Evolutionary conservation across 2,888 invertebrate species (phyloP).

Genomic region (Seira ritae): DNA sequence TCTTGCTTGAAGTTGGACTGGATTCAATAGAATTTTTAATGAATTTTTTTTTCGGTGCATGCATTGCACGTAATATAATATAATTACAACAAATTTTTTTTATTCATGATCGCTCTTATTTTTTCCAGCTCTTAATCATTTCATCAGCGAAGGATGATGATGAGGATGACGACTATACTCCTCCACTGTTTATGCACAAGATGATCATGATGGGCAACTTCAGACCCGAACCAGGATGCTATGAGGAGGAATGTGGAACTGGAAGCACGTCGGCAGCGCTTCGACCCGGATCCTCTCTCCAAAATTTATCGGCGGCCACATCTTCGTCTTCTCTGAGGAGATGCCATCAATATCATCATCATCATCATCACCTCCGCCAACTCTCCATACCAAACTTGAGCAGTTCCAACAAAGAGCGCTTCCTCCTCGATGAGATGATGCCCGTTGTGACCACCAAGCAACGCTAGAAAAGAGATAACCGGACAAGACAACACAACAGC

Average conservation of each 20-base stretch:
- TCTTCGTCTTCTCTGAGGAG: conserved; percentile 33
- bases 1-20: not conserved
- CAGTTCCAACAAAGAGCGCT: conserved; percentile 2
- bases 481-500: too few relatives aligned
- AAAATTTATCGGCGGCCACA: conserved; percentile 34
- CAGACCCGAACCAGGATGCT: conserved; percentile 51
- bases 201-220: not conserved
- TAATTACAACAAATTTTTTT: conserved; percentile 59
- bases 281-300: conserved; percentile 54
- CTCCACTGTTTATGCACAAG: conserved; percentile 27
- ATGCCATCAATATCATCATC: conserved; percentile 41
- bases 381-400: conserved; percentile 33
- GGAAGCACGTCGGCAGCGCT: conserved; percentile 12
- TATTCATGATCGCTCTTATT: conserved; percentile 21
- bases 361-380: conserved; percentile 22
- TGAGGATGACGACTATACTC: not conserved
- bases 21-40: conserved; percentile 45
- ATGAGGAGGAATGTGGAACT: conserved; percentile 38
- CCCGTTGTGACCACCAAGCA: conserved; percentile 22
- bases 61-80: conserved; percentile 46
- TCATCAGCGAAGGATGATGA: conserved; percentile 36
- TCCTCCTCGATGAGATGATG: conserved; percentile 8
- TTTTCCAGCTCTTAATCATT: conserved; percentile 58
- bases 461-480: too few relatives aligned
- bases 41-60: conserved; percentile 2